Evolutionary conservation across 2,113 vertebrate species (phyloP).

Genomic region (Cyphomyrus discorhynchus): DNA sequence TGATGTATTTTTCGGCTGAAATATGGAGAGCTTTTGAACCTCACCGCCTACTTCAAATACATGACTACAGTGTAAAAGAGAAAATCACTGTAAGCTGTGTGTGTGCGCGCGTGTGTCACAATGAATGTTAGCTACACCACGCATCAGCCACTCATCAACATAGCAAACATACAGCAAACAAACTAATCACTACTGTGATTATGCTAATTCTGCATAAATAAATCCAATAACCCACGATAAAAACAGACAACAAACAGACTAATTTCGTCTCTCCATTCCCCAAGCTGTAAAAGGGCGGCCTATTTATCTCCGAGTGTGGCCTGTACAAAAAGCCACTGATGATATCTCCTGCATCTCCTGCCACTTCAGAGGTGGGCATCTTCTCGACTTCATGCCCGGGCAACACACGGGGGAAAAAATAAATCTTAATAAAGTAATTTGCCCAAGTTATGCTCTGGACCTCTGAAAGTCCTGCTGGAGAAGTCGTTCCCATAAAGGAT

Average conservation of each 20-base stretch:
- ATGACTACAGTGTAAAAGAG: not conserved
- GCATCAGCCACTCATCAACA: not conserved
- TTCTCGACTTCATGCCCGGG: not conserved
- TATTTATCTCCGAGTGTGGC: not conserved
- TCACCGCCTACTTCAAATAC: not conserved
- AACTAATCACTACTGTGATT: not conserved
- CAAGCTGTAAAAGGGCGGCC: not conserved
- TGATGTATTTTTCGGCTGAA: not conserved
- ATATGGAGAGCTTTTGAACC: not conserved
- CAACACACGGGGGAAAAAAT: not conserved
- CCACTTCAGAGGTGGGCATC: not conserved
- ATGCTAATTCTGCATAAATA: not conserved
- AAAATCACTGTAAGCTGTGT: not conserved
- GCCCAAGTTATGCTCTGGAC: not conserved
- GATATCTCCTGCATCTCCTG: not conserved
- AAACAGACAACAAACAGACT: not conserved
- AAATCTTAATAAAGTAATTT: not conserved
- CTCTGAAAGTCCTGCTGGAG: not conserved
- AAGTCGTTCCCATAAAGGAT: not conserved
- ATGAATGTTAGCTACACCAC: not conserved
- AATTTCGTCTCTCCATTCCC: not conserved
- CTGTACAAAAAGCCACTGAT: not conserved
- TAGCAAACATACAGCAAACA: not conserved
- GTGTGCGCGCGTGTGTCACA: not conserved
- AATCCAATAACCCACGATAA: not conserved